These are phyloP conservation scores for Portunus trituberculatus DNA, from an alignment of 1,140 invertebrate genomes.

Conservation along the genomic window DNA sequence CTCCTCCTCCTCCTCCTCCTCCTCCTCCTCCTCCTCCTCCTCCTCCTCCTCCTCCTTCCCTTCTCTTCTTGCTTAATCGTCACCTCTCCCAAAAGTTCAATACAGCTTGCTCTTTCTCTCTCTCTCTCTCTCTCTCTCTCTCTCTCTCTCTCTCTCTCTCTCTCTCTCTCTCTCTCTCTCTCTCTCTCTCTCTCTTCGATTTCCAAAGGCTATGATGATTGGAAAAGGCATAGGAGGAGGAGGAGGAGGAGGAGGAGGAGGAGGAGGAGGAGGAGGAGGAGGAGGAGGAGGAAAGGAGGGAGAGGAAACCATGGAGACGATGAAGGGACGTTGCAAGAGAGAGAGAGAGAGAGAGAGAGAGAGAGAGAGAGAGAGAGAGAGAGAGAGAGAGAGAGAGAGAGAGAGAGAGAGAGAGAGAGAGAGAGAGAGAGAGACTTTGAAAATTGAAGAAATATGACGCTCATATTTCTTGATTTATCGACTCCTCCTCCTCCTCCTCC, in stretches of 20 bases:
- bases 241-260: no score
- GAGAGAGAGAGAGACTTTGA: neutral
- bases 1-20: neutral
- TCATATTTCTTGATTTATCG: no score
- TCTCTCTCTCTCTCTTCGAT: no score
- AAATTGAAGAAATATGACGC: neutral
- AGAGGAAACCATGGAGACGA: neutral
- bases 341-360: neutral
- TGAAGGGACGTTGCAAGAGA: neutral
- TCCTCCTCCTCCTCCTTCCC: neutral
- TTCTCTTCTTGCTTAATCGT: neutral
- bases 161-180: no score
- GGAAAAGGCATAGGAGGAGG: no score
- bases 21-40: neutral
- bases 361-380: constrained; percentile 20
- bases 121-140: no score
- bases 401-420: neutral
- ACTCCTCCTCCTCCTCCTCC: no score
- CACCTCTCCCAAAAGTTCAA: no score
- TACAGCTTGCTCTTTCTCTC: no score
- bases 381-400: constrained; percentile 1
- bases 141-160: no score
- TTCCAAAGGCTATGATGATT: no score
- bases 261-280: no score
- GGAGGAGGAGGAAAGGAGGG: neutral